Evolutionary conservation across 2,797 vertebrate genomes (phyloP).

Genomic region (Sebastes hopkinsi): DNA sequence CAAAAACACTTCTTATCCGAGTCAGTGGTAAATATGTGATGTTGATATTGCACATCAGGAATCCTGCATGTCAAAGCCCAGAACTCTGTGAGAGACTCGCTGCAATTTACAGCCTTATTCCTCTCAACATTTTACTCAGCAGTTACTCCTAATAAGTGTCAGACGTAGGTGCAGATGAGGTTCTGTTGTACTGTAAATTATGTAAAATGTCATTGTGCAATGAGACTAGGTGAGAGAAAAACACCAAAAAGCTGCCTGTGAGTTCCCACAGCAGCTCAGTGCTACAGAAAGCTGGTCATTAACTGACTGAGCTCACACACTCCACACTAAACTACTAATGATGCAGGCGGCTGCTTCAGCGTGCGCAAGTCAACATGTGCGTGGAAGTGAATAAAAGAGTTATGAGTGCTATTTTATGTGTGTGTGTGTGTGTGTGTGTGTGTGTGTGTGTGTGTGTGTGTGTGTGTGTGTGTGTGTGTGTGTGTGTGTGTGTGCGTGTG

Average conservation of each 20-base stretch:
- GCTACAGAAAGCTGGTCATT: conserved; percentile 44
- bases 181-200: conserved; percentile 1
- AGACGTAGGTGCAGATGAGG: background rate
- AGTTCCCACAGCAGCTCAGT: conserved; percentile 37
- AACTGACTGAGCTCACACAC: conserved; percentile 44
- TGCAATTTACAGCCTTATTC: background rate
- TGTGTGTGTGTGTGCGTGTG: too few species aligned
- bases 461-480: conserved; percentile 42
- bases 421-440: conserved; percentile 36
- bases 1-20: background rate
- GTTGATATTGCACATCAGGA: background rate
- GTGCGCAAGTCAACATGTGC: conserved; percentile 38
- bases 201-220: conserved; percentile 1
- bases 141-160: background rate
- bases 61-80: background rate
- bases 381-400: conserved; percentile 50
- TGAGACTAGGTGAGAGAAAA: conserved; percentile 18
- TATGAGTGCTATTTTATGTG: conserved; percentile 42
- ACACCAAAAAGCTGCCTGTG: conserved; percentile 29
- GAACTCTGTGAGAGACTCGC: background rate
- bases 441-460: conserved; percentile 23
- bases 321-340: conserved; percentile 55
- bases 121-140: background rate
- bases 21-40: background rate
- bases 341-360: conserved; percentile 53